Evolutionary conservation across 2,888 invertebrate species (phyloP).

Genomic region (Microplitis manilae): DNA sequence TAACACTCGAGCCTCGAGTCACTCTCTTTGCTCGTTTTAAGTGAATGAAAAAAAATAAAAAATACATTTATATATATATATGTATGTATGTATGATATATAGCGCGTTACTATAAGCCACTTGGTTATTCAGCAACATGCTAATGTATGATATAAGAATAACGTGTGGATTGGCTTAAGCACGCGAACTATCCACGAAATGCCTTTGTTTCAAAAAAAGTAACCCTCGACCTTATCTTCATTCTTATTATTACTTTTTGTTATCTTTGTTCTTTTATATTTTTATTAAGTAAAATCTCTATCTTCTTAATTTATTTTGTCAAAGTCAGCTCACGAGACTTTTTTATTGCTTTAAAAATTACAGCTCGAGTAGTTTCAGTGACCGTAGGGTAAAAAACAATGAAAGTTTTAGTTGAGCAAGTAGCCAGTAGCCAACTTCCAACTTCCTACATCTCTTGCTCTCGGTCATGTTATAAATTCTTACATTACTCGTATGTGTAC

Average conservation of each 20-base stretch:
- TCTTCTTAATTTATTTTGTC: slow-evolving; percentile 5
- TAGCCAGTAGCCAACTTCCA: neutral
- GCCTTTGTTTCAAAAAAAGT: slow-evolving; percentile 24
- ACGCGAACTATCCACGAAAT: slow-evolving; percentile 21
- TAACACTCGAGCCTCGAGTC: neutral
- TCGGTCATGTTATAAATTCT: neutral
- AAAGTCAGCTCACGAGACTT: neutral
- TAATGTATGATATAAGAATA: slow-evolving; percentile 17
- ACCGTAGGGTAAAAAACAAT: neutral
- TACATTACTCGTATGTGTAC: neutral
- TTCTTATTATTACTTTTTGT: slow-evolving; percentile 19
- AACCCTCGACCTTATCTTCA: slow-evolving; percentile 34
- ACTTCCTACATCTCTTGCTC: neutral
- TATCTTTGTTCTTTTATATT: slow-evolving; percentile 27
- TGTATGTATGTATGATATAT: neutral
- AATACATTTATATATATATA: slow-evolving; percentile 16
- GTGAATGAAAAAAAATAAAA: slow-evolving; percentile 32
- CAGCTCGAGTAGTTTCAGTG: neutral
- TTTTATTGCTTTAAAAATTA: neutral
- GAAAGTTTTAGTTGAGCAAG: neutral
- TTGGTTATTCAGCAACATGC: slow-evolving; percentile 29
- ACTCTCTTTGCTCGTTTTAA: slow-evolving; percentile 4
- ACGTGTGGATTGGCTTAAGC: slow-evolving; percentile 22
- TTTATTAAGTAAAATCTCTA: neutral
- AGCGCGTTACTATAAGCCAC: slow-evolving; percentile 4